Evolutionary conservation across 1,140 invertebrate genomes (phyloP).

Genomic region (Dolichoris vasculosae): DNA sequence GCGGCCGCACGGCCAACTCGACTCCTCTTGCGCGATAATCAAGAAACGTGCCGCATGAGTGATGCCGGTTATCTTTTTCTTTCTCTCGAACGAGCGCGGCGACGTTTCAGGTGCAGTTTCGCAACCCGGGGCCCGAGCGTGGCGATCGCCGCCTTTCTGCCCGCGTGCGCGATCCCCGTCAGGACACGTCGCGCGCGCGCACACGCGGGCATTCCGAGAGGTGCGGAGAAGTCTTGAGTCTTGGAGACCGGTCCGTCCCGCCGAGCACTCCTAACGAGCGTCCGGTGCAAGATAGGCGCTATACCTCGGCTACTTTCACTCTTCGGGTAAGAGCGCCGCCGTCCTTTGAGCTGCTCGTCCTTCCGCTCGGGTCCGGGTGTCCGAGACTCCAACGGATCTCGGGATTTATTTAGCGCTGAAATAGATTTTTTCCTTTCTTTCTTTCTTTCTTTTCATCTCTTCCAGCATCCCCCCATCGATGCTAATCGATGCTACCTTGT

Average conservation of each 20-base stretch:
- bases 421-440: no score
- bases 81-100: slow-evolving; percentile 27
- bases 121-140: slow-evolving; percentile 26
- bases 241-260: slow-evolving; percentile 38
- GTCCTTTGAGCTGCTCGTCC: background rate
- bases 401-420: no score
- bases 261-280: slow-evolving; percentile 14
- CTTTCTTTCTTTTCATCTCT: no score
- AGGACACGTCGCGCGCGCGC: slow-evolving; percentile 18
- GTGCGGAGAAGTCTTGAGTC: slow-evolving; percentile 45
- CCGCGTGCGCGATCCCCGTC: no score
- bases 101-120: slow-evolving; percentile 47
- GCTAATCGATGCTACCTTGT: no score
- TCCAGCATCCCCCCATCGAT: no score
- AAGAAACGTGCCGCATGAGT: slow-evolving; percentile 51
- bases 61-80: slow-evolving; percentile 48
- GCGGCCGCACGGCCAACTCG: background rate
- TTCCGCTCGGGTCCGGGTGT: background rate
- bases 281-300: slow-evolving; percentile 50
- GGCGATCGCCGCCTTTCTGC: background rate
- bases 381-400: no score
- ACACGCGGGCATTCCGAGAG: slow-evolving; percentile 43
- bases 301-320: slow-evolving; percentile 58
- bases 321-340: slow-evolving; percentile 4
- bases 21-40: slow-evolving; percentile 51